These are phyloP conservation scores for Leptinotarsa juncta DNA, from an alignment of 2,888 invertebrate genomes.

Conservation along the genomic window DNA sequence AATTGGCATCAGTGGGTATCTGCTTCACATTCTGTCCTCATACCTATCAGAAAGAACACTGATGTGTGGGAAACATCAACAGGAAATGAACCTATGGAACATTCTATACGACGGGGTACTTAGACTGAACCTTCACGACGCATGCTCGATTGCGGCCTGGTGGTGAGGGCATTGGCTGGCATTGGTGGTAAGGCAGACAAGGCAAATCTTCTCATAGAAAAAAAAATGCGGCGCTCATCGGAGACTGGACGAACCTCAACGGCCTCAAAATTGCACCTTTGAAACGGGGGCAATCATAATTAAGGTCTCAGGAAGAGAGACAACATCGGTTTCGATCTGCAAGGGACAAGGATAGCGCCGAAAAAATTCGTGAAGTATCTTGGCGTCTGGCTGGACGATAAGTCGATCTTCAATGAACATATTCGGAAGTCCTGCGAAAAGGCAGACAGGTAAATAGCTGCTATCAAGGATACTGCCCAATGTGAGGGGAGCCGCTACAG, in stretches of 20 bases:
- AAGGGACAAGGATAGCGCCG: conserved; percentile 15
- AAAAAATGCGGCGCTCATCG: neutral
- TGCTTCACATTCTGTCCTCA: neutral
- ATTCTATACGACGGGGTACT: neutral
- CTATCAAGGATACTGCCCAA: conserved; percentile 48
- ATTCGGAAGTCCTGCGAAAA: neutral
- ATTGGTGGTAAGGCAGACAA: neutral
- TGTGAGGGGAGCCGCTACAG: conserved; percentile 25
- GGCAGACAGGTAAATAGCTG: conserved; percentile 30
- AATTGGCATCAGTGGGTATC: neutral
- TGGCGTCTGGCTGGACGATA: conserved; percentile 28
- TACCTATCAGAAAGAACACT: neutral
- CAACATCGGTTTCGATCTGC: conserved; percentile 14
- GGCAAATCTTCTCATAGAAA: neutral
- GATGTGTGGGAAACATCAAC: neutral
- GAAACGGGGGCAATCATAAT: conserved; percentile 26
- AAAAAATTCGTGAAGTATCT: conserved; percentile 31
- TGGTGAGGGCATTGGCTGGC: neutral
- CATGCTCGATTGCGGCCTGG: neutral
- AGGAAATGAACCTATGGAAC: neutral
- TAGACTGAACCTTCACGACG: neutral
- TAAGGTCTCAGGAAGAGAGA: conserved; percentile 10
- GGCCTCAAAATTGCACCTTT: conserved; percentile 13
- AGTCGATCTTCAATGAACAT: conserved; percentile 21
- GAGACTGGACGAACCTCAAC: conserved; percentile 16